Conservation (phyloP, 2,113 vertebrate genomes). For the Brachirus orientalis region DNA sequence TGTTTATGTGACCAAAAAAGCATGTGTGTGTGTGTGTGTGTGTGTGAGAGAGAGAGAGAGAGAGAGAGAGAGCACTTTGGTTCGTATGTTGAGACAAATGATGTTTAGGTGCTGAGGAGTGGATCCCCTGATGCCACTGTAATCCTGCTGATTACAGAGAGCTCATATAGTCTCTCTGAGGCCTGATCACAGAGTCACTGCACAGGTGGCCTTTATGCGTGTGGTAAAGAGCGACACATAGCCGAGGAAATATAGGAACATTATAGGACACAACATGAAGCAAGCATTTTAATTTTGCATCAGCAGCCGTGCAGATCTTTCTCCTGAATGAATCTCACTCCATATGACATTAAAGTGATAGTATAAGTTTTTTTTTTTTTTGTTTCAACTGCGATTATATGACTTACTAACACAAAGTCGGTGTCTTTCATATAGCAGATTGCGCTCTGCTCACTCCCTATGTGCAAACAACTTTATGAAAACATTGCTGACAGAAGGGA, state of each 20-base stretch:
- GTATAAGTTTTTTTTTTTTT: no score
- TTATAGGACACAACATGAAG: not conserved
- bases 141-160: conserved; percentile 63
- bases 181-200: conserved; percentile 54
- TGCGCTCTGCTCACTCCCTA: no score
- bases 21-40: conserved; percentile 45
- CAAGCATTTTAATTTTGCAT: conserved; percentile 15
- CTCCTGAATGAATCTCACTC: not conserved
- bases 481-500: no score
- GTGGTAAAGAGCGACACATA: conserved; percentile 28
- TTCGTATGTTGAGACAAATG: conserved; percentile 64
- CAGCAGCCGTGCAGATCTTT: conserved; percentile 6
- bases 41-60: conserved; percentile 56
- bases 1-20: conserved; percentile 48
- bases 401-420: no score
- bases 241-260: not conserved
- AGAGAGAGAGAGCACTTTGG: conserved; percentile 66
- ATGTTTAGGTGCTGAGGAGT: conserved; percentile 44
- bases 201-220: conserved; percentile 45
- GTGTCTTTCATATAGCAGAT: no score
- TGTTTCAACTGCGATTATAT: no score
- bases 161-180: conserved; percentile 10
- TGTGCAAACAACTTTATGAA: no score
- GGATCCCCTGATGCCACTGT: conserved; percentile 45
- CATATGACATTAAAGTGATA: not conserved